Base-by-base conservation (phyloP, 1,140 invertebrate genomes). In the Drosophila bocqueti region DNA sequence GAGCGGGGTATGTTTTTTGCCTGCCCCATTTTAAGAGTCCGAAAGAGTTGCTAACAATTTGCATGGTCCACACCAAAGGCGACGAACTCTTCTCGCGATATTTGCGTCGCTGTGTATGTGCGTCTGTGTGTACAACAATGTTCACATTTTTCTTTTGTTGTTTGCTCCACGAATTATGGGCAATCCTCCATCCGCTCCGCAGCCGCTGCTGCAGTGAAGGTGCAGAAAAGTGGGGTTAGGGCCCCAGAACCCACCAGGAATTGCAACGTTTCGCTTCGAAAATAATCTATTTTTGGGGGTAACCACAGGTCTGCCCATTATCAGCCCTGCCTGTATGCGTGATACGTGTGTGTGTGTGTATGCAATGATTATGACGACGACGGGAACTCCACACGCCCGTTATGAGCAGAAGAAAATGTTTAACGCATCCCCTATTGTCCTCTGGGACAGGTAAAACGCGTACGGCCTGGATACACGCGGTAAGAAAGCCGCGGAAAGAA, bases 111-210 rank as follows among this genome's bases (percentile, higher is more conserved):
- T 58, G 62, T 81, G 46, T 67, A 29, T 36, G 42, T 59, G 65
- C 72, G 62, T 67, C 64, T 80, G 75, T 85, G 79, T 85, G 83
- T 85, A 85, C 83, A 85, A 85, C 83, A 83, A 87, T 87, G 84
- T 83, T 80, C 83, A 89, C 80, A 87, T 87, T 87, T 86, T 87
- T 87, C 80, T 87, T 87, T 87, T 87, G 84, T 83, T 87, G 84
- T 83, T 83, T 89, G 83, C 83, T 83, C 83, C 83, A 83, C 83
- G 83, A 86, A 87, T 77, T 79, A 79, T 86, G 79, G 79, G 75
- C 83, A 81, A 50, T 76, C 52, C 62, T 72, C 62, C 77, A 55
- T 72, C 50, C 43, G 40, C 66, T 63, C 43, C 21, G 52, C 15
- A 34, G 54, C 47, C 49, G 34, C 47, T 42, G 38, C 58, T 76